Percentiles rank a stretch among this genome's conserved stretches.
Evolutionary conservation across 2,113 vertebrate genomes (phyloP).

Genomic region (Hiodon tergisus): DNA sequence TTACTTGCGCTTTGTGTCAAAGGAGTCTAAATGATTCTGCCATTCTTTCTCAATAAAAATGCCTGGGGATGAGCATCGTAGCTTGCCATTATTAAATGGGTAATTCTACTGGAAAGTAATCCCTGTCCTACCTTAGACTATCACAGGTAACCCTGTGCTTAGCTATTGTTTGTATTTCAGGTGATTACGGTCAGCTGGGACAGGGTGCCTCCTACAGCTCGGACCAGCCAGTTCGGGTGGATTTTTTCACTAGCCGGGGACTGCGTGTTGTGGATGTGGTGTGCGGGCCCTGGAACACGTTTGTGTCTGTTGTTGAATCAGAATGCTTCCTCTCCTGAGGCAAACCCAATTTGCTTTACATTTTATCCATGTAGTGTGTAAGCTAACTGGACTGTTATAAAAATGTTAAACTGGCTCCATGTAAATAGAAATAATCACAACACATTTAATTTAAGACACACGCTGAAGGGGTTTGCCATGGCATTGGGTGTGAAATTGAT

Average conservation of each 20-base stretch:
- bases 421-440: background rate
- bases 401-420: background rate
- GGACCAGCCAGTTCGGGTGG: slow-evolving; percentile 68
- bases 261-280: slow-evolving; percentile 66
- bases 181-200: slow-evolving; percentile 90
- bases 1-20: no score
- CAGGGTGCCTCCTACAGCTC: slow-evolving; percentile 57
- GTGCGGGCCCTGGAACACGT: slow-evolving; percentile 89
- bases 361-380: background rate
- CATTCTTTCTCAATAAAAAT: no score
- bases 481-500: no score
- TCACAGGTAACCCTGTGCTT: no score
- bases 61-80: no score
- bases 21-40: no score
- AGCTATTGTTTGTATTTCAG: slow-evolving; percentile 46
- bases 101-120: no score
- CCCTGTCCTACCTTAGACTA: no score
- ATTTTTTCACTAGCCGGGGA: slow-evolving; percentile 57
- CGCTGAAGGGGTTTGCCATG: no score
- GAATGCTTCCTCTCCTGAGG: slow-evolving; percentile 30
- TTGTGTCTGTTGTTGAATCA: slow-evolving; percentile 48
- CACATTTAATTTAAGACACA: background rate
- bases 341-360: slow-evolving; percentile 3
- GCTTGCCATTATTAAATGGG: no score
- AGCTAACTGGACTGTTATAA: no score